Conservation (phyloP, 2,113 vertebrate species). For the human (Homo sapiens) region DNA sequence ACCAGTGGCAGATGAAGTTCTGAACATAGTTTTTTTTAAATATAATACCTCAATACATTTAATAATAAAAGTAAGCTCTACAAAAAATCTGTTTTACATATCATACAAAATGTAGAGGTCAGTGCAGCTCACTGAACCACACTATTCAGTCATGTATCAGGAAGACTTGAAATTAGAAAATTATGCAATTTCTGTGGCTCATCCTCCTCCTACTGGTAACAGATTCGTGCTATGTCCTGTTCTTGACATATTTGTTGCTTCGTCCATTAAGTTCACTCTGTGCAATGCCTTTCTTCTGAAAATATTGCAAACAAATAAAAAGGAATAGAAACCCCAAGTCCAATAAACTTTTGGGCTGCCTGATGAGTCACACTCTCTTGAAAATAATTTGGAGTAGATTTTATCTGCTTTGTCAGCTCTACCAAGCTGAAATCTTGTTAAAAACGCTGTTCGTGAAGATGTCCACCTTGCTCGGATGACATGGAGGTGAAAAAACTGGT, state of each 20-base stretch:
- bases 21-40: constrained; percentile 85
- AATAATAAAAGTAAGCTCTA: constrained; percentile 93
- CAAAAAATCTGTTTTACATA: constrained; percentile 91
- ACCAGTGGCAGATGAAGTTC: constrained; percentile 84
- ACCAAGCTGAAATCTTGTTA: constrained; percentile 68
- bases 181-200: constrained; percentile 84
- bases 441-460: constrained; percentile 71
- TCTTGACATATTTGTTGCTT: constrained; percentile 63
- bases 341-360: constrained; percentile 54
- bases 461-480: constrained; percentile 73
- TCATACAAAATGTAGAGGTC: constrained; percentile 90
- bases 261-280: constrained; percentile 64
- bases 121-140: constrained; percentile 85
- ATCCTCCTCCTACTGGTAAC: constrained; percentile 81
- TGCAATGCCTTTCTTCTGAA: constrained; percentile 65
- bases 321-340: constrained; percentile 65
- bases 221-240: constrained; percentile 69
- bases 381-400: constrained; percentile 79
- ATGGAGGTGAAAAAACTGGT: constrained; percentile 84
- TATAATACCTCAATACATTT: constrained; percentile 88
- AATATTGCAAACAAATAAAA: constrained; percentile 68
- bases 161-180: constrained; percentile 95
- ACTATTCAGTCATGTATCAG: constrained; percentile 88
- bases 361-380: constrained; percentile 83
- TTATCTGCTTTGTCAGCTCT: constrained; percentile 69